phyloP scores from a whole-genome alignment of 2,797 vertebrate species.

The Forpus xanthops region DNA sequence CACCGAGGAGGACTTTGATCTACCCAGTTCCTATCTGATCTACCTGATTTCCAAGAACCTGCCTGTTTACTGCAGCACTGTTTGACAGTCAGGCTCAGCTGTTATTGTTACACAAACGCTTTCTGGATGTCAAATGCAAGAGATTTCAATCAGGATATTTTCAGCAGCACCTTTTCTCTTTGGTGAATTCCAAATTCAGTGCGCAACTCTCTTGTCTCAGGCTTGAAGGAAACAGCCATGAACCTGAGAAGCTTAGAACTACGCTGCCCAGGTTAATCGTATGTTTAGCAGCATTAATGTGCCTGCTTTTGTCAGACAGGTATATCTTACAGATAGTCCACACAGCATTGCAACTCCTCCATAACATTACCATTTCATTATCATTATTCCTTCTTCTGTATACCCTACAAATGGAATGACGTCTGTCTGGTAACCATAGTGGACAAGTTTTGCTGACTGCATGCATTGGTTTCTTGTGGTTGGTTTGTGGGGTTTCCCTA shows the following conservation, averaged over 20 bases:
- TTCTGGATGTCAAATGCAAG: not conserved
- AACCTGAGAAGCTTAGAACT: not conserved
- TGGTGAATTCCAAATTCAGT: not conserved
- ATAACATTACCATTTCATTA: not conserved
- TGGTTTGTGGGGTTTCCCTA: not conserved
- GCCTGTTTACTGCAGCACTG: not conserved
- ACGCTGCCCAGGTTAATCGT: not conserved
- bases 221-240: not conserved
- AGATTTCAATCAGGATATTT: not conserved
- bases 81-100: slow-evolving; percentile 9
- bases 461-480: not conserved
- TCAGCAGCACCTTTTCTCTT: not conserved
- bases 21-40: not conserved
- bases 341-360: not conserved
- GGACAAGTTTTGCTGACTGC: not conserved
- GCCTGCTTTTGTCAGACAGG: not conserved
- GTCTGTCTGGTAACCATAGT: not conserved
- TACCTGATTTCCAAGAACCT: not conserved
- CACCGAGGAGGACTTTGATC: not conserved
- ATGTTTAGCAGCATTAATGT: not conserved
- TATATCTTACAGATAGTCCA: not conserved
- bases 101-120: not conserved
- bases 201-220: not conserved
- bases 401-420: not conserved
- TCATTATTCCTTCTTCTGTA: not conserved